phyloP scores from a whole-genome alignment of 1,140 invertebrate genomes.

The Drosophila tsacasi region DNA sequence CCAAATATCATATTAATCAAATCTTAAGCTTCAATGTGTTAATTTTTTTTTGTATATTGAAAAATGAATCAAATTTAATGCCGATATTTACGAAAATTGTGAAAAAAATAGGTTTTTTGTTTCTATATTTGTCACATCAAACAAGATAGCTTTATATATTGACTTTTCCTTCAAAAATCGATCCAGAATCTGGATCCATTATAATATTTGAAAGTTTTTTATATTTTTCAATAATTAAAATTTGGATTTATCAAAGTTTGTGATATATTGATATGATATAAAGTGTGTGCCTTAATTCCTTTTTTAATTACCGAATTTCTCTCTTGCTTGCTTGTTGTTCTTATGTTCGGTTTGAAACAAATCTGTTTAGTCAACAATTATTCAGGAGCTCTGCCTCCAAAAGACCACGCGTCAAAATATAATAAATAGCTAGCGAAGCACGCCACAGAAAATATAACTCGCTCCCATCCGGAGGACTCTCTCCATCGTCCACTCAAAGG shows the following conservation, averaged over 20 bases:
- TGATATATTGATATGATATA: not conserved
- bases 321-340: not conserved
- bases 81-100: no score
- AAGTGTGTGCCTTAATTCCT: no score
- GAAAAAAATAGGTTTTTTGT: no score
- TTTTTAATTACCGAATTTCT: no score
- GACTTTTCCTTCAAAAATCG: no score
- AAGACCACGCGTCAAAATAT: not conserved
- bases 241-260: not conserved
- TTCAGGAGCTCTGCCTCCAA: not conserved
- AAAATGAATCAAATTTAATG: no score
- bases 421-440: slow-evolving; percentile 29
- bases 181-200: no score
- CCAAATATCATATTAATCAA: no score
- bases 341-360: not conserved
- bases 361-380: not conserved
- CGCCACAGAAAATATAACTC: slow-evolving; percentile 7
- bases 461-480: not conserved
- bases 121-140: no score
- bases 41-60: no score
- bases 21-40: not conserved
- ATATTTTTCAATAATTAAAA: not conserved
- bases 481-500: slow-evolving; percentile 12
- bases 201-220: not conserved
- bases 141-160: no score